A percentile compares a stretch with the other conserved stretches of the same genome.
These are phyloP conservation scores for Saimiri boliviensis DNA, from an alignment of 2,113 vertebrate genomes.

Conservation along the genomic window DNA sequence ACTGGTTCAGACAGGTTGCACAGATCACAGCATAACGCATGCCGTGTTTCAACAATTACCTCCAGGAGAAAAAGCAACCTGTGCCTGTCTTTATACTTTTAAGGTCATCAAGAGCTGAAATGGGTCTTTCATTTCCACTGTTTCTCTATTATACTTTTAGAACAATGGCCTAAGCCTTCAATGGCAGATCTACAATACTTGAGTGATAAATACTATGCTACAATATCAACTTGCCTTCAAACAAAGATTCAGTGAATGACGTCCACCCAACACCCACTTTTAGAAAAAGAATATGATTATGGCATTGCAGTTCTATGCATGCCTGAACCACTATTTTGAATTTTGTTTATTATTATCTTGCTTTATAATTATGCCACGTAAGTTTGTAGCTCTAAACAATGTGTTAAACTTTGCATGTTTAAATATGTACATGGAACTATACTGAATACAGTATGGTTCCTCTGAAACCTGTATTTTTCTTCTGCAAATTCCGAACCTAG, in stretches of 20 bases:
- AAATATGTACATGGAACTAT: not conserved
- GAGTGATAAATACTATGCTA: not conserved
- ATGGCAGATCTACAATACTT: not conserved
- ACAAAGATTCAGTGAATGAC: not conserved
- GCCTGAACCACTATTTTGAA: not conserved
- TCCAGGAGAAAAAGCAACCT: not conserved
- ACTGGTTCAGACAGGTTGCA: rapidly evolving
- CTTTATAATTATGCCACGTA: not conserved
- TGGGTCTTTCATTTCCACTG: not conserved
- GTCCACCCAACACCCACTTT: not conserved
- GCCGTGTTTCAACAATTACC: not conserved
- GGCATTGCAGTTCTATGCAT: rapidly evolving
- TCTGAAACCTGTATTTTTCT: not conserved
- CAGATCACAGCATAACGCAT: not conserved
- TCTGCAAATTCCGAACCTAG: not conserved
- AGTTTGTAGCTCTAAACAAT: not conserved
- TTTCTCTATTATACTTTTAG: not conserved
- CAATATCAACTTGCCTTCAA: not conserved
- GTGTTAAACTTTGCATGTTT: not conserved
- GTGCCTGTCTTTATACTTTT: not conserved
- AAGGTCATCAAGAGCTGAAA: not conserved
- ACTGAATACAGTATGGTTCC: not conserved
- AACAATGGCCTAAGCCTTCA: not conserved
- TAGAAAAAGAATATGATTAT: not conserved
- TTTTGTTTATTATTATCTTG: not conserved